Conservation (phyloP, 2,797 vertebrate species). For the Gambusia yucatana region DNA sequence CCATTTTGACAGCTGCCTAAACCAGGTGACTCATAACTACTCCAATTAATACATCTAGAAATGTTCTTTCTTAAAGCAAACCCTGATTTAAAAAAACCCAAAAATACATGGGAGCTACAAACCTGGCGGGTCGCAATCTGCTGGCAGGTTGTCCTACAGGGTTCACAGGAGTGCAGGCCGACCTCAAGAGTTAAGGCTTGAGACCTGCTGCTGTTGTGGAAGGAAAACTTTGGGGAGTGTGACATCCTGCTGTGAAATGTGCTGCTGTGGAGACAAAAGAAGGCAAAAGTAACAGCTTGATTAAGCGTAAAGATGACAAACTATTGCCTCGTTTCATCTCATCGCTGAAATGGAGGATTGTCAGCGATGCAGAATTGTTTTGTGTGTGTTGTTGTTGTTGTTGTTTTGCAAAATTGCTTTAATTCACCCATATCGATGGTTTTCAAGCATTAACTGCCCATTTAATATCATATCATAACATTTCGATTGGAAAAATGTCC, state of each 20-base stretch:
- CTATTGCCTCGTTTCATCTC: neutral
- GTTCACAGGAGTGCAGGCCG: slow-evolving; percentile 42
- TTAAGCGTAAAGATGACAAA: neutral
- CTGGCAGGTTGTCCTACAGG: slow-evolving; percentile 49
- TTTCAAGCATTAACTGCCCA: neutral
- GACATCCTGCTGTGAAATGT: slow-evolving; percentile 48
- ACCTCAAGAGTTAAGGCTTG: slow-evolving; percentile 40
- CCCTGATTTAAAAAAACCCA: neutral
- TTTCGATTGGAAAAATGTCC: neutral
- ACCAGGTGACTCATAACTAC: neutral
- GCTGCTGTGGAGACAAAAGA: slow-evolving; percentile 42
- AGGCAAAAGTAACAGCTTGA: neutral
- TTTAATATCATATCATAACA: neutral
- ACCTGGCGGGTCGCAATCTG: slow-evolving; percentile 75
- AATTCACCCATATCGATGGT: neutral
- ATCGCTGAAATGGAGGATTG: no score
- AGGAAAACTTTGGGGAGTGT: slow-evolving; percentile 41
- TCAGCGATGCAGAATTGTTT: no score
- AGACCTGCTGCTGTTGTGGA: slow-evolving; percentile 43
- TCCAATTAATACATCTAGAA: neutral
- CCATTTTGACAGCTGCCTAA: neutral
- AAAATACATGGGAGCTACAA: slow-evolving; percentile 1
- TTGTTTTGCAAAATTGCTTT: neutral
- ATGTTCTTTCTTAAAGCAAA: neutral
- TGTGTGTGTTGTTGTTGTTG: no score